A percentile compares a stretch with the other conserved stretches of the same genome.
Evolutionary conservation across 2,797 vertebrate species (phyloP).

Genomic region (Catharus ustulatus): DNA sequence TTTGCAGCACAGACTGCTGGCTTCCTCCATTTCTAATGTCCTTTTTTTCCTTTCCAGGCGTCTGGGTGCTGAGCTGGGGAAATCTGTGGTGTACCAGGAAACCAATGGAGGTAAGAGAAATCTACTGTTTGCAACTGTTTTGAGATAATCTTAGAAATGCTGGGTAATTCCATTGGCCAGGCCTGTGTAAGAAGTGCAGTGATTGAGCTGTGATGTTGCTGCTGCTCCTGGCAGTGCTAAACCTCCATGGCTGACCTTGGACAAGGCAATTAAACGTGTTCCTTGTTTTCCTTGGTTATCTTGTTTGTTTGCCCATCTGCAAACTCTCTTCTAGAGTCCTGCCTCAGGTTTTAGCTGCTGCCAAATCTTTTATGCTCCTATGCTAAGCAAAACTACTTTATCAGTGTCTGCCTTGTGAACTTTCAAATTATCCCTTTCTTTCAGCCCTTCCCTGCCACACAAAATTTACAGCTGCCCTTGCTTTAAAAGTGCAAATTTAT

Average conservation of each 20-base stretch:
- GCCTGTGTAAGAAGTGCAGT: neutral
- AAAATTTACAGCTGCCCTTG: neutral
- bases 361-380: neutral
- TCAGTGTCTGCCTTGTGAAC: neutral
- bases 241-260: neutral
- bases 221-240: neutral
- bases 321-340: neutral
- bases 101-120: constrained; percentile 89
- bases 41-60: constrained; percentile 77
- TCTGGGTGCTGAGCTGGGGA: constrained; percentile 94
- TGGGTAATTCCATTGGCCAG: neutral
- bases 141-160: neutral
- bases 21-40: neutral
- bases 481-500: neutral
- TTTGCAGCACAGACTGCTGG: neutral
- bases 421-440: neutral
- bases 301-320: neutral
- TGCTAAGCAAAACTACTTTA: neutral
- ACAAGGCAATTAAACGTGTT: neutral
- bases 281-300: neutral
- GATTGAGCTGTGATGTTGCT: neutral
- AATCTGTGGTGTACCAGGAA: constrained; percentile 96
- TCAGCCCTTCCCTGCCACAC: neutral
- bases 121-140: neutral
- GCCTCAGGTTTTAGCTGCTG: neutral